Evolutionary conservation across 2,113 vertebrate genomes (phyloP).

Genomic region (Crotalus horridus): DNA sequence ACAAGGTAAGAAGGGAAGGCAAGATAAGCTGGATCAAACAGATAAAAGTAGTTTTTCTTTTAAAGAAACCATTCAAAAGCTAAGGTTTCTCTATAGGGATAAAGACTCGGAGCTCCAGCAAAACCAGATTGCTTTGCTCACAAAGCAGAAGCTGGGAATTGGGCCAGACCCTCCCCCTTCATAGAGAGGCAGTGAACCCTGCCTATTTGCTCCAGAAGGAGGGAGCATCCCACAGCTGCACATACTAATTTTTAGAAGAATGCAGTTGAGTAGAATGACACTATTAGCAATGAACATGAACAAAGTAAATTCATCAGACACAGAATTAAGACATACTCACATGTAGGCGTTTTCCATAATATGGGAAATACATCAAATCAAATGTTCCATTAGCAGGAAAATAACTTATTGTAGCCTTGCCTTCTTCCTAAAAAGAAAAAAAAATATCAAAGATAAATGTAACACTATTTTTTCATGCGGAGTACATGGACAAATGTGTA

Average conservation of each 20-base stretch:
- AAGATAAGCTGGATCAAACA: background rate
- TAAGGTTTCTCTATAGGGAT: background rate
- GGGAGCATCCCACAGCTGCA: background rate
- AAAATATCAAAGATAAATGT: constrained; percentile 38
- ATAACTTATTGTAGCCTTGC: constrained; percentile 68
- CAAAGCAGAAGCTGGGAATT: background rate
- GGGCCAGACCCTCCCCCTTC: background rate
- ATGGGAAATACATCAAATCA: constrained; percentile 95
- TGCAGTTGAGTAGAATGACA: background rate
- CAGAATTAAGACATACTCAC: constrained; percentile 76
- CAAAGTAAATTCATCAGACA: background rate
- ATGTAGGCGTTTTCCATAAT: constrained; percentile 91
- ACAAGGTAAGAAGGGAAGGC: background rate
- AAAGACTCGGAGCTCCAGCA: background rate
- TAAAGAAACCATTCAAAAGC: background rate
- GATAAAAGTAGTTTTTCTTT: background rate
- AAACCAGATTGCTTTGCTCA: background rate
- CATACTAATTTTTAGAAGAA: background rate
- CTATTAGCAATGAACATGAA: background rate
- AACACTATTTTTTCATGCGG: background rate
- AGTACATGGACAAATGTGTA: constrained; percentile 12
- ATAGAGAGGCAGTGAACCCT: background rate
- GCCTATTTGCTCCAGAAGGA: background rate
- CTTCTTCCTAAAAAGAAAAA: constrained; percentile 69
- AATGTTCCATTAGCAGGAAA: constrained; percentile 79